phyloP scores from a whole-genome alignment of 2,888 invertebrate genomes.

The Apotomis turbidana region DNA sequence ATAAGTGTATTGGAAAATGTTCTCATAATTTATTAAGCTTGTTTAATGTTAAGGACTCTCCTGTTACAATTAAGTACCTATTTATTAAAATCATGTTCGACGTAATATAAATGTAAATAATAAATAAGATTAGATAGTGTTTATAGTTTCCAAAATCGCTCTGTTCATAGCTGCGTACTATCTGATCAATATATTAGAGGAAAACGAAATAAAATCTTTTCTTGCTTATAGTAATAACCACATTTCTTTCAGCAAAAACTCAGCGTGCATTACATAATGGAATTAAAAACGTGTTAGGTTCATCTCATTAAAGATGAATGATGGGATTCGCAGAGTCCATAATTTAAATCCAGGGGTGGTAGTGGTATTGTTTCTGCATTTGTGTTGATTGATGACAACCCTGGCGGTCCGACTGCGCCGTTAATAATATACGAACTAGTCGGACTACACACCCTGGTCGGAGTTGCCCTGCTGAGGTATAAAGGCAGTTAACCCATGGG shows the following conservation, averaged over 20 bases:
- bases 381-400: conserved; percentile 70
- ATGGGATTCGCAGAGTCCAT: conserved; percentile 31
- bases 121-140: conserved; percentile 39
- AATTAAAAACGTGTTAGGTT: conserved; percentile 33
- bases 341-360: conserved; percentile 57
- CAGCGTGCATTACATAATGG: conserved; percentile 13
- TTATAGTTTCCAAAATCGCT: conserved; percentile 46
- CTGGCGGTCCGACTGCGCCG: conserved; percentile 41
- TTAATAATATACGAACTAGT: conserved; percentile 47
- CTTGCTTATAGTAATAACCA: not conserved
- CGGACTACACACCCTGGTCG: conserved; percentile 39
- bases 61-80: conserved; percentile 31
- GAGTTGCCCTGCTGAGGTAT: not conserved
- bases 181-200: conserved; percentile 46
- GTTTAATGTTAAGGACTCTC: conserved; percentile 32
- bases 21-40: too few species aligned
- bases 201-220: conserved; percentile 23
- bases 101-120: conserved; percentile 43
- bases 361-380: conserved; percentile 71
- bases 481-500: not conserved
- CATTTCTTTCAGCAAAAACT: conserved; percentile 5
- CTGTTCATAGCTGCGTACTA: conserved; percentile 67
- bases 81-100: conserved; percentile 27
- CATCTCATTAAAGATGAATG: conserved; percentile 33
- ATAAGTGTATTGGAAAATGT: conserved; percentile 64